Evolutionary conservation across 2,113 vertebrate genomes (phyloP).

Genomic region (Misgurnus mizolepis): DNA sequence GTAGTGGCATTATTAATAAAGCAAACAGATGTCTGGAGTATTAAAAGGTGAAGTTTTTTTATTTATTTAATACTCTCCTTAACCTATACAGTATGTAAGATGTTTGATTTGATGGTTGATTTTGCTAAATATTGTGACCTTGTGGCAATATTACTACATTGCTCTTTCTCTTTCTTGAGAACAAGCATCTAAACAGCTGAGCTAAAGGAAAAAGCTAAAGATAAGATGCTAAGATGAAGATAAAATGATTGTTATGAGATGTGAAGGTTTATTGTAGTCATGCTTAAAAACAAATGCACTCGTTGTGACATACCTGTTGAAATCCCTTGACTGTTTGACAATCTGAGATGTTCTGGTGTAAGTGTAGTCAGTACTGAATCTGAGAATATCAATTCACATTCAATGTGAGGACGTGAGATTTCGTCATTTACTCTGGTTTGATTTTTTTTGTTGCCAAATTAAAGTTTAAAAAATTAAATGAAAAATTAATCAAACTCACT

Average conservation of each 20-base stretch:
- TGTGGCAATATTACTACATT: no score
- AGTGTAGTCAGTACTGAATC: constrained; percentile 26
- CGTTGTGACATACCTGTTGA: neutral
- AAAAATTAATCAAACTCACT: neutral
- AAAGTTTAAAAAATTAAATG: neutral
- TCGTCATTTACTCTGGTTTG: neutral
- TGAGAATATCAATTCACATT: constrained; percentile 33
- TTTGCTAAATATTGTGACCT: no score
- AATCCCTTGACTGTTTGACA: constrained; percentile 27
- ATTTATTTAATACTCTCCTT: no score
- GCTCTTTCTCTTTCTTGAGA: no score
- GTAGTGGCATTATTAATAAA: no score
- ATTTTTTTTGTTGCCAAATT: neutral
- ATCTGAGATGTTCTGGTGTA: constrained; percentile 3
- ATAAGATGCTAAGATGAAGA: neutral
- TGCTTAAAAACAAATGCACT: neutral
- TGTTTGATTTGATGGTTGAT: no score
- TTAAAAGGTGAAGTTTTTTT: no score
- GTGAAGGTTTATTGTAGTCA: neutral
- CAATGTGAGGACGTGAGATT: constrained; percentile 31
- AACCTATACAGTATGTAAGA: no score
- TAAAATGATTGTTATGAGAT: neutral
- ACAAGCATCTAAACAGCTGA: no score
- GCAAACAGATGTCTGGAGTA: no score
- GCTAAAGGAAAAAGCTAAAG: no score